Conservation (phyloP, 2,113 vertebrate genomes). For the Zosterops borbonicus region DNA sequence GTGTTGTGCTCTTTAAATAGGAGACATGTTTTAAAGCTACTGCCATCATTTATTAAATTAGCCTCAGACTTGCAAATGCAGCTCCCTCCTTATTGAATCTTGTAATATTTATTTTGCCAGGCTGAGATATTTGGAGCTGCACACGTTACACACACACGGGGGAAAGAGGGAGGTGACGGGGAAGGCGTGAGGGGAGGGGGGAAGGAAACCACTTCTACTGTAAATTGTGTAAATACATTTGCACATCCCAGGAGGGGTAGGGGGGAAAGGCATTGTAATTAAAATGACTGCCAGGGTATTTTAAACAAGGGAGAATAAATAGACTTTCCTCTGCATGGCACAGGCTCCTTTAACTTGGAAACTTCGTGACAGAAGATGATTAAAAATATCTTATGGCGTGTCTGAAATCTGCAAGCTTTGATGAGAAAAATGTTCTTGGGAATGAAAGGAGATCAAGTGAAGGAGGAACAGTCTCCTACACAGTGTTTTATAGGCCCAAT, state of each 20-base stretch:
- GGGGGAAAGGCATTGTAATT: constrained; percentile 26
- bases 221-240: constrained; percentile 36
- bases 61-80: constrained; percentile 62
- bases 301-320: constrained; percentile 64
- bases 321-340: constrained; percentile 30
- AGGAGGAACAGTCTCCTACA: constrained; percentile 65
- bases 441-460: constrained; percentile 55
- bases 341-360: constrained; percentile 54
- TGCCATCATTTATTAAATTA: constrained; percentile 66
- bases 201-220: constrained; percentile 25
- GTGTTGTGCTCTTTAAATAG: constrained; percentile 45
- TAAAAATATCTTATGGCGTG: constrained; percentile 68
- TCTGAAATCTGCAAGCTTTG: constrained; percentile 59
- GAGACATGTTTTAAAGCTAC: constrained; percentile 42
- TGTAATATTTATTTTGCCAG: constrained; percentile 62
- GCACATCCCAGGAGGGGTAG: constrained; percentile 22
- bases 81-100: constrained; percentile 54
- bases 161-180: constrained; percentile 5
- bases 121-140: background rate
- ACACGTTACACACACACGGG: background rate
- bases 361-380: constrained; percentile 69
- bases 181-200: constrained; percentile 2
- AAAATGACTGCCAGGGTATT: constrained; percentile 54
- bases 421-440: constrained; percentile 61
- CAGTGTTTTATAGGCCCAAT: constrained; percentile 35